A percentile compares a stretch with the other conserved stretches of the same genome.
These are phyloP conservation scores for Metacarcinus magister DNA, from an alignment of 2,888 invertebrate genomes.

Conservation along the genomic window DNA sequence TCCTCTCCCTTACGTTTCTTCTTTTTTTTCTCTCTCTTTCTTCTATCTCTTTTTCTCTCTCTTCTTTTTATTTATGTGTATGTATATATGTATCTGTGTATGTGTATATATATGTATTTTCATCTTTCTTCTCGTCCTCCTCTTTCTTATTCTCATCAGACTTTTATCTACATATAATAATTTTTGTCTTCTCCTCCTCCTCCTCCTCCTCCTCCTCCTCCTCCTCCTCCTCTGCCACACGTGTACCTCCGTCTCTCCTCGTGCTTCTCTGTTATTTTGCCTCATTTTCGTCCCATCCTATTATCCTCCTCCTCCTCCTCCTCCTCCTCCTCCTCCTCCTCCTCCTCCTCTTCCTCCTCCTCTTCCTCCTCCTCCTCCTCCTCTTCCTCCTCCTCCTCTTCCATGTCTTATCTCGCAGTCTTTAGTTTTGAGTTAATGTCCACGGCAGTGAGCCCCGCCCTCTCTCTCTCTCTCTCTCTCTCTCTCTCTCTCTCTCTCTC, in stretches of 20 bases:
- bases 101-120: no score
- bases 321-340: not conserved
- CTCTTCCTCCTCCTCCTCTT: slow-evolving; percentile 13
- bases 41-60: not conserved
- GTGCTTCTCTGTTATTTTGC: not conserved
- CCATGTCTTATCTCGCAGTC: not conserved
- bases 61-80: not conserved
- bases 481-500: slow-evolving; percentile 58
- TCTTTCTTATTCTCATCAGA: not conserved
- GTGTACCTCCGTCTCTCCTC: not conserved
- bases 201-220: slow-evolving; percentile 5
- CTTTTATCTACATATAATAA: no score
- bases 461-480: slow-evolving; percentile 58
- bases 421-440: slow-evolving; percentile 11
- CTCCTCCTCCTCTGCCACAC: not conserved
- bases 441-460: not conserved
- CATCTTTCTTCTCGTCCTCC: not conserved
- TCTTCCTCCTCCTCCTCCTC: slow-evolving; percentile 1
- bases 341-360: not conserved
- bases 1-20: no score
- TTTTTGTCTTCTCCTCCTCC: not conserved
- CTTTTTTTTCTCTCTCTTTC: no score
- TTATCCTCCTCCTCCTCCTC: slow-evolving; percentile 3
- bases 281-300: slow-evolving; percentile 15
- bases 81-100: no score